These are phyloP conservation scores for Heliconius hewitsoni DNA, from an alignment of 1,140 invertebrate genomes.

Conservation along the genomic window DNA sequence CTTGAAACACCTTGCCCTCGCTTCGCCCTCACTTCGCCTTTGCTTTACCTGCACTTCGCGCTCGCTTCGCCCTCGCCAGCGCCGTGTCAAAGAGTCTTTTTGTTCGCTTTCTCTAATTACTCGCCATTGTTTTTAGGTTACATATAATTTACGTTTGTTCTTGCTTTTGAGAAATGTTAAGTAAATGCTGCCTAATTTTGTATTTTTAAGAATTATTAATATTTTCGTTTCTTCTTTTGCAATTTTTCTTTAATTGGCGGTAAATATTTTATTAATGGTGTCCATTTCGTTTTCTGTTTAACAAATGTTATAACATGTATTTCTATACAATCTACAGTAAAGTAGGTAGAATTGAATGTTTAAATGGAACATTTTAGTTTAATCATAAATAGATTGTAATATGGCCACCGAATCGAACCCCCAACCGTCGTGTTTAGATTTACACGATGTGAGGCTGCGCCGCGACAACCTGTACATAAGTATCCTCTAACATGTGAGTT, in stretches of 20 bases:
- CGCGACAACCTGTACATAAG: too few species aligned
- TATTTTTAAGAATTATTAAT: not conserved
- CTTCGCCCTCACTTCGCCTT: not conserved
- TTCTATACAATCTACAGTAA: too few species aligned
- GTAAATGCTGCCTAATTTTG: not conserved
- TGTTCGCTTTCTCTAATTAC: constrained; percentile 16
- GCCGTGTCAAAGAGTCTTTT: constrained; percentile 16
- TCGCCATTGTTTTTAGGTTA: constrained; percentile 12
- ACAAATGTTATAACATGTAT: too few species aligned
- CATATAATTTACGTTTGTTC: not conserved
- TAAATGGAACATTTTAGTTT: too few species aligned
- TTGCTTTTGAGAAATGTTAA: not conserved
- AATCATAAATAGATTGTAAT: too few species aligned
- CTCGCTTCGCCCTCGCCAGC: not conserved
- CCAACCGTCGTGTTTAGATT: too few species aligned
- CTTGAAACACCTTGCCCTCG: not conserved
- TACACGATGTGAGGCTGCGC: too few species aligned
- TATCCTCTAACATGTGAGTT: not conserved
- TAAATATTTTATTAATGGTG: not conserved
- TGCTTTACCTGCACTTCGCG: not conserved
- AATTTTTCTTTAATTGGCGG: not conserved
- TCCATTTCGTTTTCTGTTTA: too few species aligned
- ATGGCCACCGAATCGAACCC: too few species aligned
- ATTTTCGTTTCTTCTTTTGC: not conserved
- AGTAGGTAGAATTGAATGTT: too few species aligned